Evolutionary conservation across 2,797 vertebrate species (phyloP), one percentile per base, ranked within the genome.

Genomic region (Coendou prehensilis): DNA sequence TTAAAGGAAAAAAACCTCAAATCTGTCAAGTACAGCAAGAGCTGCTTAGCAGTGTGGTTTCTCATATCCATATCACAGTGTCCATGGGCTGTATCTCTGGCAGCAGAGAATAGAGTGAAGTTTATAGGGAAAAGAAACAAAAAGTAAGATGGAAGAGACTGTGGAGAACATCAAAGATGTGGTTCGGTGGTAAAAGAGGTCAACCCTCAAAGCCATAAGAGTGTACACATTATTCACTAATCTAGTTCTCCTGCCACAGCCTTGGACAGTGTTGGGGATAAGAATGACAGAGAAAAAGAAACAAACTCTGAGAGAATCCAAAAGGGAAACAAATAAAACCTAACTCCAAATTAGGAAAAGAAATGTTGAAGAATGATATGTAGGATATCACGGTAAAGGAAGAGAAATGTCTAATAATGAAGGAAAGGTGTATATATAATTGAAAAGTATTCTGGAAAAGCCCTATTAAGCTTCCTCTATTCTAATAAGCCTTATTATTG

Each of bases 1-100:
- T 75, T 15, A 76, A 84, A 87, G 79, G 69, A 87, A 89, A 89
- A 81, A 93, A 52, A 75, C 76, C 79, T 95, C 86, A 89, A 30
- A 84, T 94, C 79, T 95, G 83, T 94, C 93, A 91, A 92, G 75
- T 64, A 37, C 22, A 83, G 69, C 37, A 76, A 9, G 4, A 41
- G 92, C 85, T 75, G 33, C 67, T 85, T 26, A 79, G 37, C 75
- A 41, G 41, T 52, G 90, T 30, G 37, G 61, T 54, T 93, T 92
- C 75, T 95, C 59, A 22, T 80, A 69, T 22, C 56, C 73, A 18
- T 37, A 45, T 86, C 85, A 20, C 28, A 87, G 96, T 20, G 26
- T 4, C 54, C n/a, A 8, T 0, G 2, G 63, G 23, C 61, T 79
- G 1, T 45, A 41, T 78, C 82, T 81, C 75, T 83, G 82, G 63